Percentiles rank a stretch among this genome's conserved stretches.
Evolutionary conservation across 1,140 invertebrate species (phyloP).

Genomic region (Wiebesia pumilae): DNA sequence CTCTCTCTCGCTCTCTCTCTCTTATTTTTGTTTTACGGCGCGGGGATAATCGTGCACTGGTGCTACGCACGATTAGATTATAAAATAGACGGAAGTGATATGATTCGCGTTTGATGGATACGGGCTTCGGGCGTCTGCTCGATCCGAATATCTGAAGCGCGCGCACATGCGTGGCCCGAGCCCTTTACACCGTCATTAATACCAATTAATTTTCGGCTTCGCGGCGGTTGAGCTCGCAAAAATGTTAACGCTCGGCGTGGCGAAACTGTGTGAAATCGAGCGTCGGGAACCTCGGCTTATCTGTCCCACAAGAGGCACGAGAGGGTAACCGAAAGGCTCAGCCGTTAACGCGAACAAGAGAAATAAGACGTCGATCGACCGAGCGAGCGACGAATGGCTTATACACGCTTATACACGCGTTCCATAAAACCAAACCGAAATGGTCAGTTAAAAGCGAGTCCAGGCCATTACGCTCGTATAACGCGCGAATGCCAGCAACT

Average conservation of each 20-base stretch:
- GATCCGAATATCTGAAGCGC: background rate
- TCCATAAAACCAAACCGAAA: background rate
- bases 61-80: slow-evolving; percentile 26
- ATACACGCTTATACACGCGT: background rate
- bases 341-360: background rate
- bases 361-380: background rate
- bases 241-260: too few species aligned
- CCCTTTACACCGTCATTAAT: too few species aligned
- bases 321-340: too few species aligned
- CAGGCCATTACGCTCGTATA: background rate
- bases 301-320: too few species aligned
- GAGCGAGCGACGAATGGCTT: background rate
- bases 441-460: background rate
- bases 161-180: too few species aligned
- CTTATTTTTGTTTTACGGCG: background rate
- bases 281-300: too few species aligned
- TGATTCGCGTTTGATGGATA: slow-evolving; percentile 15
- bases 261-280: too few species aligned
- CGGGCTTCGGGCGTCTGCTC: background rate
- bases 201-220: too few species aligned
- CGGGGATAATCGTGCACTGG: too few species aligned
- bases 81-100: slow-evolving; percentile 12
- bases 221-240: too few species aligned
- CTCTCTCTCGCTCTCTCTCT: background rate
- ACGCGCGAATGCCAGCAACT: background rate